phyloP scores from a whole-genome alignment of 2,797 vertebrate species.

The Pseudochirops cupreus region DNA sequence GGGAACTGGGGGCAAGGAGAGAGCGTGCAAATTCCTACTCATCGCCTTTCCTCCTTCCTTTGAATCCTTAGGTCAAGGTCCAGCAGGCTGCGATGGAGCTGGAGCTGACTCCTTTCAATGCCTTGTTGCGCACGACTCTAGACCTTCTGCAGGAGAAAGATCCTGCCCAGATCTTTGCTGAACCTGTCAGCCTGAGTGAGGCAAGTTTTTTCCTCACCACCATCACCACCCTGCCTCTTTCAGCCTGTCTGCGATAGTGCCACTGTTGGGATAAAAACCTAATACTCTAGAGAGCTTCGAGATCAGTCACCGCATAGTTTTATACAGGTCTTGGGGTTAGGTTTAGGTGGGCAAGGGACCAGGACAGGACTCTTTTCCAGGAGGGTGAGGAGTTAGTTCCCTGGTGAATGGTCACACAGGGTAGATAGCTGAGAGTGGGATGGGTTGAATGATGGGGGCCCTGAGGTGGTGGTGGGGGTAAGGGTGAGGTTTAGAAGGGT shows the following conservation, averaged over 20 bases:
- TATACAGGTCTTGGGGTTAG: background rate
- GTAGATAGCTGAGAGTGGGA: background rate
- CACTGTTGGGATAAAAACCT: background rate
- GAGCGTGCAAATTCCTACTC: background rate
- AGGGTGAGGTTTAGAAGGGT: background rate
- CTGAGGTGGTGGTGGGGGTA: background rate
- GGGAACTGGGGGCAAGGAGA: background rate
- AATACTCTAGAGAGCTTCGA: background rate
- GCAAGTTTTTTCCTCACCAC: constrained; percentile 82
- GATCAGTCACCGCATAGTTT: background rate
- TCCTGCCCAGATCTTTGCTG: constrained; percentile 93
- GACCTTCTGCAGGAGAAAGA: constrained; percentile 98
- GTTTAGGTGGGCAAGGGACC: constrained; percentile 6
- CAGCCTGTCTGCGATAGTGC: background rate
- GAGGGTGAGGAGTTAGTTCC: background rate
- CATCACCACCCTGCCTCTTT: background rate
- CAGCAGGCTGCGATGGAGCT: constrained; percentile 96
- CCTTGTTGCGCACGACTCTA: constrained; percentile 94
- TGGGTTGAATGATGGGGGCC: background rate
- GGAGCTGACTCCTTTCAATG: constrained; percentile 93
- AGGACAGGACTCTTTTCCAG: background rate
- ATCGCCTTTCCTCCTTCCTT: background rate
- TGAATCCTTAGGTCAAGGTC: constrained; percentile 90
- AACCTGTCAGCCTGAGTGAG: constrained; percentile 95
- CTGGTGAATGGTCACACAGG: background rate